Evolutionary conservation across 2,113 vertebrate species (phyloP), one percentile per base, ranked within the genome.

Genomic region (Turnix velox): DNA sequence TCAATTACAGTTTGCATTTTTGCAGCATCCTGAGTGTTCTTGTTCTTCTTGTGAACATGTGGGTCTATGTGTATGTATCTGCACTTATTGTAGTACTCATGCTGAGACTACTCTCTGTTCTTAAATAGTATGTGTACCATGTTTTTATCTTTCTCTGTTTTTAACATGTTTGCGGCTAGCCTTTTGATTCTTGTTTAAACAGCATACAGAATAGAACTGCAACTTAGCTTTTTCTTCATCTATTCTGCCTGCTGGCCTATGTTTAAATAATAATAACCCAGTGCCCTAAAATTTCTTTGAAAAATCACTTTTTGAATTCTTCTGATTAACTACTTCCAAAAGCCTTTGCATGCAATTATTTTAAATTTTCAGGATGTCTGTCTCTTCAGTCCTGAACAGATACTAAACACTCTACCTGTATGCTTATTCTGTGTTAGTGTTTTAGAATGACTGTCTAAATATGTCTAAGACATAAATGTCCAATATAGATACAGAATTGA

Each of bases 371-470:
- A 0, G 1, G 7, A 3, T 73, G 48, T 84, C 58, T 84, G 10
- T 61, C 24, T 89, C 48, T 52, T 58, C 55, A 68, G 66, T 39
- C 46, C 80, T 63, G 88, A 93, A 91, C 57, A 77, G 28, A 51
- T 78, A 66, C 61, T 93, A 71, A 92, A 63, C 65, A 39, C 69
- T 43, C 8, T 16, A 23, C 1, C 28, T 59, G 20, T 49, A 42
- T 48, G 30, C 45, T 63, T 85, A 61, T 46, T 88, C 46, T 90
- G 23, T 69, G 43, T 87, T 91, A 85, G 55, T 95, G 76, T 92
- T 88, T 93, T 71, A 82, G 18, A 76, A 82, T 97, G 97, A 97
- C 81, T 82, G 65, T 94, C 65, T 94, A 94, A 94, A 86, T 94
- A 84, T 87, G 74, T 81, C 67, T 88, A 94, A 92, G 74, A 84